Evolutionary conservation across 2,888 invertebrate genomes (phyloP), one percentile per base, ranked within the genome.

Genomic region (Nipponacmea schrenckii): DNA sequence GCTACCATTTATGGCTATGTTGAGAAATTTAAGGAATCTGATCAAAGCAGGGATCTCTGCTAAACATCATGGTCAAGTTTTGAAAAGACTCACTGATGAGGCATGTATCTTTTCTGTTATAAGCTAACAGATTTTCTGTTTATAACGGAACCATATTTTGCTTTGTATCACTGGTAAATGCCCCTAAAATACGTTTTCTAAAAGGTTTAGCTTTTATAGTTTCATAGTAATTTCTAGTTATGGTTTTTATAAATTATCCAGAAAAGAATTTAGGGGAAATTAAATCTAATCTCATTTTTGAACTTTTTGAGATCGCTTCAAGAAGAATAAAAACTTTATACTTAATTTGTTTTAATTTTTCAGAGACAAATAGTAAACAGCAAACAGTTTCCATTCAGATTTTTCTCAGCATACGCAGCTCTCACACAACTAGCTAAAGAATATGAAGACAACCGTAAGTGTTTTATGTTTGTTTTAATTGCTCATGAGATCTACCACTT

Each of bases 1-100:
- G 78, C 82, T 90, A 17, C 90, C 90, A n/a, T 90, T 88, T 78
- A 90, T 90, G 90, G 90, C 90, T 15, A 90, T 89, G 89, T 78
- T 90, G 79, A 78, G 90, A 56, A 90, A 90, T 77, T 78, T 90
- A 46, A 78, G 90, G 46, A 90, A 91, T 76, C 78, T 90, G 76
- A 87, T 90, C 65, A 83, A 89, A 66, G 87, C 89, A n/a, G 90
- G 89, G 10, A 86, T 90, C 27, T 89, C 89, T 2, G 74, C 77
- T 15, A 85, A 87, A 67, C 89, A 90, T 77, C 90, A 90, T 79
- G 80, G 82, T 26, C 78, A 77, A 79, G 85, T 90, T 62, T 65
- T 90, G 17, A 79, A 80, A 14, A 84, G 86, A 67, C 83, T 90
- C 17, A 83, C 85, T n/a, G 87, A 89, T 77, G 85, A 89, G 85